Conservation (phyloP, 1,140 invertebrate genomes). For the Potamilus streckersoni region DNA sequence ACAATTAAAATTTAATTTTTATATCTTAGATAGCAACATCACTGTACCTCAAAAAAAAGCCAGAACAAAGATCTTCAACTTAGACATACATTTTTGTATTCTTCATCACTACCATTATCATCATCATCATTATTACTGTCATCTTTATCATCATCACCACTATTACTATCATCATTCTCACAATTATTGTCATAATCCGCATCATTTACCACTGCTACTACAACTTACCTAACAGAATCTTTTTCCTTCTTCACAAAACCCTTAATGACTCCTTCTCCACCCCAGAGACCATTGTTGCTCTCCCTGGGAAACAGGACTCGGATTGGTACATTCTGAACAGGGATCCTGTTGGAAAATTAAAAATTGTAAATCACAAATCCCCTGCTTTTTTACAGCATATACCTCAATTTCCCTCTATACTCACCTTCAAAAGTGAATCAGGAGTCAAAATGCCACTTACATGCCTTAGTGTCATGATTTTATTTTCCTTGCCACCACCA, state of each 20-base stretch:
- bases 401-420: no score
- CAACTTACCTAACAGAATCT: background rate
- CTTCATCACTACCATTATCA: background rate
- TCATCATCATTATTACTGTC: background rate
- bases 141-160: background rate
- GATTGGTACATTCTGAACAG: slow-evolving; percentile 70
- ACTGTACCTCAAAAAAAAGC: no score
- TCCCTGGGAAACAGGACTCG: slow-evolving; percentile 83
- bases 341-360: slow-evolving; percentile 29
- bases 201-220: background rate
- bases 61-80: no score
- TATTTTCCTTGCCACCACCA: no score
- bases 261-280: slow-evolving; percentile 93
- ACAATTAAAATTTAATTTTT: no score
- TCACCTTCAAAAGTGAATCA: no score
- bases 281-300: slow-evolving; percentile 90
- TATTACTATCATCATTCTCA: background rate
- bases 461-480: no score
- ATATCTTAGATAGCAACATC: no score
- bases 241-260: slow-evolving; percentile 78
- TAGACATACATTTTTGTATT: no score
- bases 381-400: no score
- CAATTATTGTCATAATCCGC: background rate
- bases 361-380: no score
- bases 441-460: no score